phyloP scores from a whole-genome alignment of 23 tunicate species.

The Botrylloides violaceus region DNA sequence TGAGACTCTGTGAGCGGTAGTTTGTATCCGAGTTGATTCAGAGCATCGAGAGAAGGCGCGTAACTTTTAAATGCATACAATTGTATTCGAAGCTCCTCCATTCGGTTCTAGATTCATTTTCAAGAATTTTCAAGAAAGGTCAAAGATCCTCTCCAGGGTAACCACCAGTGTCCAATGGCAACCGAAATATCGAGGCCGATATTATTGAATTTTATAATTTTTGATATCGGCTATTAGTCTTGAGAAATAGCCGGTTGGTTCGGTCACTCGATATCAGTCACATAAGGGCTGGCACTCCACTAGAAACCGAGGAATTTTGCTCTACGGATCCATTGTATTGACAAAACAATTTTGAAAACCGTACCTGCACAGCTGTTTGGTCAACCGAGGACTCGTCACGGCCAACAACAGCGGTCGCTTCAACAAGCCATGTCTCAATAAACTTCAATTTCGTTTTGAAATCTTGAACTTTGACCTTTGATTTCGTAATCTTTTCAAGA shows the following conservation, averaged over 20 bases:
- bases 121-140: too few species aligned
- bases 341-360: not conserved
- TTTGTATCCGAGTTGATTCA: constrained; percentile 33
- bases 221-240: too few species aligned
- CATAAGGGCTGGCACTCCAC: too few species aligned
- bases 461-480: constrained; percentile 3
- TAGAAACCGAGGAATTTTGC: too few species aligned
- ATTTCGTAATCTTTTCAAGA: not conserved
- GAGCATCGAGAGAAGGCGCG: constrained; percentile 26
- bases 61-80: constrained; percentile 63
- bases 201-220: too few species aligned
- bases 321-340: too few species aligned
- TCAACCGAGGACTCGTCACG: constrained; percentile 7
- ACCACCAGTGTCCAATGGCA: too few species aligned
- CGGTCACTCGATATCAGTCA: too few species aligned
- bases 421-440: constrained; percentile 49
- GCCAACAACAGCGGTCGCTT: constrained; percentile 16
- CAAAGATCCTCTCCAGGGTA: too few species aligned
- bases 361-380: constrained; percentile 24
- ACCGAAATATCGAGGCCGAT: too few species aligned
- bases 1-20: constrained; percentile 38
- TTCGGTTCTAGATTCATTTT: constrained; percentile 16
- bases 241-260: too few species aligned
- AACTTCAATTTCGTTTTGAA: constrained; percentile 32
- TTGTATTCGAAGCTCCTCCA: constrained; percentile 32